Base-by-base conservation (phyloP, 2,113 vertebrate species). In the Neopipo cinnamomea region DNA sequence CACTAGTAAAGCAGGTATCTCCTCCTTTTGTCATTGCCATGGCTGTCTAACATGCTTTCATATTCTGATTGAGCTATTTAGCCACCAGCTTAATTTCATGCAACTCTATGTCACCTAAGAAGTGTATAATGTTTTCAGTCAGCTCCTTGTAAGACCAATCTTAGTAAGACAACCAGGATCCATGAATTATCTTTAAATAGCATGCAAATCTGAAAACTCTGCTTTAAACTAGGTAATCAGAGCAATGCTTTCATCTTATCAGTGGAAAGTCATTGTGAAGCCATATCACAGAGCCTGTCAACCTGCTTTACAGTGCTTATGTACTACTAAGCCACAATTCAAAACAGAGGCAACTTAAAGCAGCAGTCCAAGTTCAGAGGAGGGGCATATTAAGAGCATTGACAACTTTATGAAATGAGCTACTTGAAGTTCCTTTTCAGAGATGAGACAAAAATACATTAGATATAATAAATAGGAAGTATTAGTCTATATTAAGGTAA, bases 21-120 rank as follows among this genome's bases (percentile, higher is more conserved):
- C 28, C 21, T 42, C 44, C 47, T 74, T 63, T 72, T 82, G 39
- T 46, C 25, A 62, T 62, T 41, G 74, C 13, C 30, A 62, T 17
- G 6, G 21, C 59, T 75, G 41, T 35, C 35, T 67, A 92, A 59
- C 4, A 5, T 17, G 6, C 5, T 71, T 86, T 53, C 50, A 71
- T 41, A 62, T 12, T 44, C 8, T 1, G 0, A 47, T 0, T 24
- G 14, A 80, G 41, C 24, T 75, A 52, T 50, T 50, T n/a, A 74
- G 47, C 27, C 65, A 89, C 17, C 41, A 78, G 15, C 59, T 49
- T 72, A 61, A 92, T 49, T 56, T 70, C n/a, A 31, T 24, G 19
- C 67, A 93, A 42, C 16, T 79, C 58, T 9, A 22, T 12, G 39
- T 74, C 71, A 82, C 37, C 37, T 21, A 61, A 35, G 17, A 50